Evolutionary conservation across 1,140 invertebrate genomes (phyloP).

Genomic region (Metaphire vulgaris): DNA sequence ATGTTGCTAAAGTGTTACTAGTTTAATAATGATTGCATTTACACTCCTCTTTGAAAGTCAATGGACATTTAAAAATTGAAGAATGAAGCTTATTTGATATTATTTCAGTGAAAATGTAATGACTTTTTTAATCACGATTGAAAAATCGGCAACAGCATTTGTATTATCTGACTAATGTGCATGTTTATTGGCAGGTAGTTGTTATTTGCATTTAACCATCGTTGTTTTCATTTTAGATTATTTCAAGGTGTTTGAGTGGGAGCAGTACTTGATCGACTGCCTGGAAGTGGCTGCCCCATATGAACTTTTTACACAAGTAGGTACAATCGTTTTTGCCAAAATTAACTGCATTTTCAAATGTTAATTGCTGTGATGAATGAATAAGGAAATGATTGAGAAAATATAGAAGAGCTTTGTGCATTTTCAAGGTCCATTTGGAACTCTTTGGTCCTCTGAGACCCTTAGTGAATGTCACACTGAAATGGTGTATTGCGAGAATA

Average conservation of each 20-base stretch:
- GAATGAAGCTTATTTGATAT: too few relatives aligned
- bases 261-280: background rate
- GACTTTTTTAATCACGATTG: too few relatives aligned
- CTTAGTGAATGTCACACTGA: background rate
- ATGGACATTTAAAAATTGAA: too few relatives aligned
- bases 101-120: too few relatives aligned
- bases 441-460: background rate
- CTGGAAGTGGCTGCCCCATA: background rate
- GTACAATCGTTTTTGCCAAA: background rate
- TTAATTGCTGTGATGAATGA: background rate
- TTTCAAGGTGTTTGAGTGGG: background rate
- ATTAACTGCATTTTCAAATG: background rate
- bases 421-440: background rate
- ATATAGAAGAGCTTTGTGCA: background rate
- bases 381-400: background rate
- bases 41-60: too few relatives aligned
- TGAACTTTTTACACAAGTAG: background rate
- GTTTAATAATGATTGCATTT: background rate
- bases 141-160: too few relatives aligned
- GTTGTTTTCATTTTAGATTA: background rate
- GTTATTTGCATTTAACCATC: background rate
- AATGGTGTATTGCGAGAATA: too few relatives aligned
- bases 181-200: background rate
- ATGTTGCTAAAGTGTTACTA: background rate
- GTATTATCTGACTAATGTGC: background rate